Base-by-base conservation (phyloP, 2,888 invertebrate genomes). In the Rhagium mordax region DNA sequence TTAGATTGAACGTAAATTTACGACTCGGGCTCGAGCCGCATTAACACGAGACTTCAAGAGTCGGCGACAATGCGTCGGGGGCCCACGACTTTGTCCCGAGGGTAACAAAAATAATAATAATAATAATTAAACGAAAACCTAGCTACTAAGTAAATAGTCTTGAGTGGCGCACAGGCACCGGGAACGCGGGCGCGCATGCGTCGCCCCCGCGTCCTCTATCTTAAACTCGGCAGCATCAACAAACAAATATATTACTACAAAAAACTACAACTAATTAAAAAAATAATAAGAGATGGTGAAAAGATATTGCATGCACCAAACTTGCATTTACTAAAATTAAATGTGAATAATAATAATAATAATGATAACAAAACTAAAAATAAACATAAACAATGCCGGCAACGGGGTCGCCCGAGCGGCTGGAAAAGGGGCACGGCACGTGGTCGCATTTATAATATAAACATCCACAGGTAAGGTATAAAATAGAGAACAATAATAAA, bases 181-280 rank as follows among this genome's bases (percentile, higher is more conserved):
- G 67, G 67, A 69, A 67, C 60, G 24, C 47, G 64, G 51, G 70
- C 74, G 79, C 75, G 74, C 78, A 78, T 78, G 79, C 81, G 74
- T 77, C 74, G 76, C 71, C 74, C 77, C 77, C 74, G 79, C 78
- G 81, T 73, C 80, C 78, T 77, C 79, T 87, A 88, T 88, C 88
- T 88, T 88, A 88, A 86, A 87, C 87, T 88, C 86, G 88, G 88
- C 88, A 88, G 88, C 88, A 87, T 87, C 86, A 88, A 88, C 88
- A 88, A 88, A 87, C 84, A 86, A 86, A 86, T 84, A 85, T 85
- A 81, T 81, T 79, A 81, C 81, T 83, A 84, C 85, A 84, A 79
- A 74, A 72, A 65, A 84, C 86, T 86, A 87, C 86, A 85, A 88
- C 87, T 87, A 87, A 85, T 84, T 81, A 83, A 84, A 82, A 85